phyloP scores from a whole-genome alignment of 2,797 vertebrate species.

The Choloepus didactylus region DNA sequence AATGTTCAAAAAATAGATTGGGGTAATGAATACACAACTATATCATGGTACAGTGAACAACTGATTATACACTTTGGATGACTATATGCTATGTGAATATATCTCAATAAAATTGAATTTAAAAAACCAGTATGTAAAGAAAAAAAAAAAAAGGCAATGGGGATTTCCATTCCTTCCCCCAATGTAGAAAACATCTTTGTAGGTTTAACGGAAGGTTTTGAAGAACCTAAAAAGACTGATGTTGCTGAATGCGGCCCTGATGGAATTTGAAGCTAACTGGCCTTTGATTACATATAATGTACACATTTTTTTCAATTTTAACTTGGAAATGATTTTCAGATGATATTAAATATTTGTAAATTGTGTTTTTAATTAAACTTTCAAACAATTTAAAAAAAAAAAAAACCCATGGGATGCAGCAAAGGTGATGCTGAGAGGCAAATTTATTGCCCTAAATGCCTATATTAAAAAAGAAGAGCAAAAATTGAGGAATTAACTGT shows the following conservation, averaged over 20 bases:
- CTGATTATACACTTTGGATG: too few relatives aligned
- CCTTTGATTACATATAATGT: slow-evolving; percentile 76
- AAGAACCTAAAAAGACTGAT: slow-evolving; percentile 59
- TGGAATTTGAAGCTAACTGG: slow-evolving; percentile 76
- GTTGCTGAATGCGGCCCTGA: slow-evolving; percentile 63
- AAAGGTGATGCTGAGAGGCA: too few relatives aligned
- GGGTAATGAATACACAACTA: too few relatives aligned
- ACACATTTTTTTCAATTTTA: slow-evolving; percentile 80
- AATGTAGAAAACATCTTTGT: slow-evolving; percentile 85
- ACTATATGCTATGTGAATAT: too few relatives aligned
- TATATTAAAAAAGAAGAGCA: too few relatives aligned
- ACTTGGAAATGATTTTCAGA: slow-evolving; percentile 78
- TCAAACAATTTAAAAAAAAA: slow-evolving; percentile 47
- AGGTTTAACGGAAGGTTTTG: slow-evolving; percentile 92
- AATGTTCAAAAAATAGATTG: too few relatives aligned
- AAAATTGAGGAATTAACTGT: too few relatives aligned
- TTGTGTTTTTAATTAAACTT: slow-evolving; percentile 86
- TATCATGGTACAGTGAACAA: too few relatives aligned
- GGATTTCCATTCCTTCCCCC: slow-evolving; percentile 91
- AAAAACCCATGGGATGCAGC: too few relatives aligned
- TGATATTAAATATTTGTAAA: slow-evolving; percentile 80
- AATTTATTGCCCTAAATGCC: too few relatives aligned
- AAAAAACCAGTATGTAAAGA: too few relatives aligned
- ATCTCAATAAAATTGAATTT: too few relatives aligned
- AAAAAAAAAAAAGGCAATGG: slow-evolving; percentile 91